Base-by-base conservation (phyloP, 2,888 invertebrate species). In the Amiota minor region DNA sequence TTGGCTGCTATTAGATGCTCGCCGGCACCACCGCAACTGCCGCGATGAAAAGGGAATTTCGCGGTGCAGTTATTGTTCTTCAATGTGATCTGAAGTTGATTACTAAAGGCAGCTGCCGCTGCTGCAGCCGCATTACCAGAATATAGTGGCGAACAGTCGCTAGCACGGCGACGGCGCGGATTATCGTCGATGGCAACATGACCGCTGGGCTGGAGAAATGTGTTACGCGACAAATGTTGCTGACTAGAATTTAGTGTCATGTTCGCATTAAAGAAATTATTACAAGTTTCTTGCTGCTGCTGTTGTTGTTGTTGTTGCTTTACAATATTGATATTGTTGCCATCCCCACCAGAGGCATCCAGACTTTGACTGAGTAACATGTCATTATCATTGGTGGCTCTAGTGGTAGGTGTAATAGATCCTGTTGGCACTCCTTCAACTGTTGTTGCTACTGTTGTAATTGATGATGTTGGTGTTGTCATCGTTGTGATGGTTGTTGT, bases 1-100 rank as follows among this genome's bases (percentile, higher is more conserved):
- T 88, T 89, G 75, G 86, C 89, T 0, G 89, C 89, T 74, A 89
- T 55, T 49, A 89, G 72, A 76, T 89, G 89, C 56, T 89, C 89
- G 0, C 89, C 89, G 9, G 89, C 88, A 0, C 86, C 88, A 2
- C 89, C 89, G 55, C 89, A 89, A 73, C 89, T 89, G 76, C 89
- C 89, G 23, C 89, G 89, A 83, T 89, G 88, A 47, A 88, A 80
- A 1, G 88, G 87, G 73, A 86, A 72, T 9, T 70, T 76, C 50
- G 79, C 64, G 2, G 80, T 73, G 1, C 86, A 89, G 56, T 88
- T 88, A 77, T 86, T 89, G 76, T 88, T 88, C 74, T 88, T 88
- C 1, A 88, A 78, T n/a, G 87, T 88, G 16, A 89, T 84, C 74
- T 88, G 88, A 70, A 89, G 73, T 72, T 89, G 88, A 79, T 87